Conservation (phyloP, 2,888 invertebrate species). For the Colletes collaris region DNA sequence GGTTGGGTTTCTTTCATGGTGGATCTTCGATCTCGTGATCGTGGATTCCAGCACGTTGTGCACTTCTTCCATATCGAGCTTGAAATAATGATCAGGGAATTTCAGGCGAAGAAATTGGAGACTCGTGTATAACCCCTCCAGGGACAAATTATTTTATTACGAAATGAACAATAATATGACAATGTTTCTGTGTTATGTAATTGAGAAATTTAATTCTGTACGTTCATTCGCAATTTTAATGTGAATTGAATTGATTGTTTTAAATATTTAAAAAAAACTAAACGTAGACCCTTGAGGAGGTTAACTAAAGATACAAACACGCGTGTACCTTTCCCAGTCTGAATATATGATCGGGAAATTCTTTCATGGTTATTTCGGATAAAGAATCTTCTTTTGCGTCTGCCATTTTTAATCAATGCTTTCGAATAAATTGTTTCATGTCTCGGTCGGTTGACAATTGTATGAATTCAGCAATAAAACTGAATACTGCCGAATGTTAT, state of each 20-base stretch:
- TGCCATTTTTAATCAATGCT: slow-evolving; percentile 7
- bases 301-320: background rate
- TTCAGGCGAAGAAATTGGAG: too few relatives aligned
- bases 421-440: background rate
- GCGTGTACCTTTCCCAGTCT: slow-evolving; percentile 21
- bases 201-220: too few relatives aligned
- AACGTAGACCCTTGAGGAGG: too few relatives aligned
- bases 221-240: too few relatives aligned
- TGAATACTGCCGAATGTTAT: background rate
- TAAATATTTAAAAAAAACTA: too few relatives aligned
- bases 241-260: too few relatives aligned
- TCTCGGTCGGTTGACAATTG: too few relatives aligned
- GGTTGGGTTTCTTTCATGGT: background rate
- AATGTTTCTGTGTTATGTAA: too few relatives aligned
- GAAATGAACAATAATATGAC: too few relatives aligned
- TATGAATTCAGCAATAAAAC: background rate
- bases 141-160: too few relatives aligned
- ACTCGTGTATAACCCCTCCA: too few relatives aligned
- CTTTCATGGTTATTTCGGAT: background rate
- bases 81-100: background rate
- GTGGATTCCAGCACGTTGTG: slow-evolving; percentile 13
- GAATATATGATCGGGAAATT: background rate
- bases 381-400: slow-evolving; percentile 39
- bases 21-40: slow-evolving; percentile 22
- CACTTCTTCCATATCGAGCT: slow-evolving; percentile 8